A percentile compares a stretch with the other conserved stretches of the same genome.
Evolutionary conservation across 2,797 vertebrate genomes (phyloP).

Genomic region (Coreius guichenoti): DNA sequence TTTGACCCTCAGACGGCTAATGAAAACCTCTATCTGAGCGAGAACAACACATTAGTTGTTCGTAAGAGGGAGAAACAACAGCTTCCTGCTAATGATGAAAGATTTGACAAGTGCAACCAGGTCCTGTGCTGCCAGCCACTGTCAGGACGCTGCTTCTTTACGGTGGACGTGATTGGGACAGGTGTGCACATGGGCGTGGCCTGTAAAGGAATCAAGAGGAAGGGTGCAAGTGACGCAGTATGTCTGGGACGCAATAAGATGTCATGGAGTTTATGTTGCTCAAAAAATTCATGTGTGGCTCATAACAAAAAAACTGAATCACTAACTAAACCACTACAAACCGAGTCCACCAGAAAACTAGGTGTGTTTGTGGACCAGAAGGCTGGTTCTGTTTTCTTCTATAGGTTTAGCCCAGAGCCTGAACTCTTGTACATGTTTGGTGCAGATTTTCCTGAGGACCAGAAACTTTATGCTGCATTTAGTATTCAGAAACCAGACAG

Average conservation of each 20-base stretch:
- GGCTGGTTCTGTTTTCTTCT: conserved; percentile 13
- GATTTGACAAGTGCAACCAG: conserved; percentile 31
- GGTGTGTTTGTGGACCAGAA: conserved; percentile 13
- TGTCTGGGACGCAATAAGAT: not conserved
- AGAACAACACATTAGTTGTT: not conserved
- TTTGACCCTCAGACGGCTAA: conserved; percentile 3
- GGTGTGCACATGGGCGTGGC: conserved; percentile 20
- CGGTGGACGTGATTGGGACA: not conserved
- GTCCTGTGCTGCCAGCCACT: conserved; percentile 21
- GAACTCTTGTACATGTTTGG: conserved; percentile 26
- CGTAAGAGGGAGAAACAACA: not conserved
- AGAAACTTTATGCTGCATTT: conserved; percentile 20
- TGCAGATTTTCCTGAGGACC: not conserved
- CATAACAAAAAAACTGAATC: not conserved
- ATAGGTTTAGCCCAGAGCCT: not conserved
- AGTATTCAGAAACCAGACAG: conserved; percentile 2
- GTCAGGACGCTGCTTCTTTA: conserved; percentile 17
- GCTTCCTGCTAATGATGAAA: not conserved
- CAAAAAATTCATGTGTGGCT: not conserved
- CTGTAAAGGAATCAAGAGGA: conserved; percentile 8
- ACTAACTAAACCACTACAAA: not conserved
- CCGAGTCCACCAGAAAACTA: not conserved
- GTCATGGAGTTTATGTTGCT: conserved; percentile 30
- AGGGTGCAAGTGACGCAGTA: not conserved
- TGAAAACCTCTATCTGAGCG: not conserved